Percentiles rank a stretch among this genome's conserved stretches.
Evolutionary conservation across 2,797 vertebrate species (phyloP).

Genomic region (Moxostoma hubbsi): DNA sequence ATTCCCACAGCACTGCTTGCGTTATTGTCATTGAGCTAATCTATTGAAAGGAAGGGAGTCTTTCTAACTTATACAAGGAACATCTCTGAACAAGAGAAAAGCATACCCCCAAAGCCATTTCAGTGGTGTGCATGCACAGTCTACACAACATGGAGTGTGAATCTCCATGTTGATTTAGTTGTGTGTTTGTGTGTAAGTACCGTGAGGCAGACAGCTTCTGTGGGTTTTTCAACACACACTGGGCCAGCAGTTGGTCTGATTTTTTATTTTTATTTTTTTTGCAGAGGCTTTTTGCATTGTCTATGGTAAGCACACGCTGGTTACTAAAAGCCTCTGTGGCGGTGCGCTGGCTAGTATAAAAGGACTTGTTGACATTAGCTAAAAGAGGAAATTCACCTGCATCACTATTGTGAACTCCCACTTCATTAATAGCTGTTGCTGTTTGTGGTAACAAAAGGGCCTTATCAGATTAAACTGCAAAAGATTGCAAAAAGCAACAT

Average conservation of each 20-base stretch:
- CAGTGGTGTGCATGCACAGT: no score
- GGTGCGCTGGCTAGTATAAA: conserved; percentile 67
- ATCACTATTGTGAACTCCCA: conserved; percentile 39
- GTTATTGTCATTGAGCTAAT: conserved; percentile 68
- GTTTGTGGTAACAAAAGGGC: conserved; percentile 30
- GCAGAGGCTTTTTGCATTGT: conserved; percentile 69
- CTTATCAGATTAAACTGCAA: conserved; percentile 21
- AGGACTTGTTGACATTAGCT: conserved; percentile 76
- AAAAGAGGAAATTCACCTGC: conserved; percentile 60
- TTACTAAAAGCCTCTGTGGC: conserved; percentile 75
- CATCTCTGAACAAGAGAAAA: conserved; percentile 62
- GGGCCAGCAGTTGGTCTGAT: conserved; percentile 67
- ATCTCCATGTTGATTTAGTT: conserved; percentile 30
- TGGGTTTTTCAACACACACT: conserved; percentile 73
- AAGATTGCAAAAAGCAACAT: conserved; percentile 41
- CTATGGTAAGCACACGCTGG: conserved; percentile 67
- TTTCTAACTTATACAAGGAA: conserved; percentile 64
- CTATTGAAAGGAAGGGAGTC: conserved; percentile 71
- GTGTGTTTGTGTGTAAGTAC: conserved; percentile 59
- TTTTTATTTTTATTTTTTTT: conserved; percentile 51
- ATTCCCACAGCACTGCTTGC: conserved; percentile 54
- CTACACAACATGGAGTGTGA: conserved; percentile 30
- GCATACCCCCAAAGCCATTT: conserved; percentile 51
- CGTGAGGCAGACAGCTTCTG: conserved; percentile 64
- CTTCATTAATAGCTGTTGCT: conserved; percentile 37